Evolutionary conservation across 2,888 invertebrate genomes (phyloP), one percentile per base, ranked within the genome.

Genomic region (Nyleta sp.): DNA sequence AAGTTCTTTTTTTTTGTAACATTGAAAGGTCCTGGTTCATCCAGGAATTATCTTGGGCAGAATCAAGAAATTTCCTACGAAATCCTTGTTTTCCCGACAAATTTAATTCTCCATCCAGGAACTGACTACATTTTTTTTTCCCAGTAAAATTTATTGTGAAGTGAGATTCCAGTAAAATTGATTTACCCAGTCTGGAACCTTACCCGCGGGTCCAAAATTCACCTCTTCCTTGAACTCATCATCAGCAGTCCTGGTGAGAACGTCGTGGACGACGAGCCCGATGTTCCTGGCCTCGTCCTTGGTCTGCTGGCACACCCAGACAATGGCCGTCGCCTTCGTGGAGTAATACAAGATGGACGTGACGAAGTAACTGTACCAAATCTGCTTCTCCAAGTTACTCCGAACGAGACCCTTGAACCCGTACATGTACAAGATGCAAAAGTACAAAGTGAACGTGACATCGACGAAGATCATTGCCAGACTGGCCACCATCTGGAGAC

Each of bases 401-500:
- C 24, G 3, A 5, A 24, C 24, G 3, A 86, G 77, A 18, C 60
- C 17, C 1, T 28, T 76, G 0, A 50, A 13, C 0, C 77, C 80
- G 18, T 78, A 57, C 0, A 53, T 38, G 6, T 83, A 78, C 0
- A 87, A 55, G 15, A 87, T 80, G 42, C 82, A 87, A 68, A 87
- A 88, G 28, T 88, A 88, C 6, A 87, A 70, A 1, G 84, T 85
- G 64, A 87, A 88, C 0, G 87, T 86, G 1, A 86, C 80, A 48
- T 88, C 87, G 1, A 83, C 82, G 60, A 88, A 87, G 1, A 84
- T 84, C 6, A 88, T 72, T 0, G 83, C 82, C 1, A 87, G 77
- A 11, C 82, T 84, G 0, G 83, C 81, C 4, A 84, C 81, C 1
- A 85, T 59, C 22, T 85, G 86, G 2, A 85, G 72, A 11, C 83